Base-by-base conservation (phyloP, 2,888 invertebrate genomes). In the Protodeltote pygarga region DNA sequence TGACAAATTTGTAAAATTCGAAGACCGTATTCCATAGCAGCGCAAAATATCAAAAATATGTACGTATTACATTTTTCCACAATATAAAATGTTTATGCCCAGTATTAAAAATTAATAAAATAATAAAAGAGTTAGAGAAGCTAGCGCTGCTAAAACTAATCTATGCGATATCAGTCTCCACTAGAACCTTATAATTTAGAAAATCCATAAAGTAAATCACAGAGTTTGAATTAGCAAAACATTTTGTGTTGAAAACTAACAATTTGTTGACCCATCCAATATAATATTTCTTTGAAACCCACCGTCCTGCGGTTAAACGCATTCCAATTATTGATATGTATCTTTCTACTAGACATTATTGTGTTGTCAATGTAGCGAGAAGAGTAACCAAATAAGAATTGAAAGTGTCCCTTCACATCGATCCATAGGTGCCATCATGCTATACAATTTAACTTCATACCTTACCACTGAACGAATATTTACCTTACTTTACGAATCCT, bases 151-250 rank as follows among this genome's bases (percentile, higher is more conserved):
- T 92, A 92, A 90, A 91, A 89, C 91, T 91, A 90, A 89, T 89
- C 90, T 92, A 92, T 83, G 90, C 89, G 86, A 83, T 90, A 90
- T 92, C 92, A 92, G 92, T 92, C 92, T 92, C 92, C 90, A 89
- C 88, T 91, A 91, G 86, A 89, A 88, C 79, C 92, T 91, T 92
- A 92, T 75, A 90, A 89, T 92, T 90, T 91, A 91, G 89, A 90
- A 85, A 87, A 88, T 88, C 84, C 88, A 83, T 89, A 91, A 91
- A 87, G 84, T 88, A 89, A 92, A 91, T 92, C 91, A 91, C 92
- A 92, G 91, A 89, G 86, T 87, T 84, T 81, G 83, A 87, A 91
- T 86, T 77, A 86, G 92, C 92, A 89, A 91, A 89, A 85, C 76
- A 88, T 87, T 83, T 85, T 79, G 85, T 81, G 71, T 85, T 82